Conservation (phyloP, 2,797 vertebrate species). For the Hippopotamyrus pictus region DNA sequence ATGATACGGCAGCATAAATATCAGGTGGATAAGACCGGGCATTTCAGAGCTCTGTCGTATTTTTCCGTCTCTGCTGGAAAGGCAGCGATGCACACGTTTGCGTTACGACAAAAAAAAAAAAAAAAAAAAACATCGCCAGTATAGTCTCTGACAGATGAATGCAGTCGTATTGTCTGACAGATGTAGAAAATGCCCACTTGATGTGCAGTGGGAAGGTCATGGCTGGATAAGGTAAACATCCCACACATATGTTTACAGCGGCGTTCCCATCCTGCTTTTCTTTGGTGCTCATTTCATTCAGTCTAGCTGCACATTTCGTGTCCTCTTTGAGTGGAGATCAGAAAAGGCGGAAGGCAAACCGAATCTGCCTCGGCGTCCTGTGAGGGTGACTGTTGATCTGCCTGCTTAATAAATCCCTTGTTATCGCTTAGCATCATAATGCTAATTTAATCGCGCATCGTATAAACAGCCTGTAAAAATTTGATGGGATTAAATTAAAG, state of each 20-base stretch:
- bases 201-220: neutral
- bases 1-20: neutral
- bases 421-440: constrained; percentile 47
- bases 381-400: neutral
- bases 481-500: constrained; percentile 47
- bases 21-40: constrained; percentile 30
- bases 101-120: neutral
- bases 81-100: constrained; percentile 43
- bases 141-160: constrained; percentile 55
- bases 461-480: constrained; percentile 45
- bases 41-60: constrained; percentile 36
- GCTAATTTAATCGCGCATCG: constrained; percentile 38
- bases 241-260: constrained; percentile 44
- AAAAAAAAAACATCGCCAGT: constrained; percentile 24
- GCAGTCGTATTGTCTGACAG: constrained; percentile 55
- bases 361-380: constrained; percentile 38
- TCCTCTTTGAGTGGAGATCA: constrained; percentile 31
- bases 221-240: constrained; percentile 48
- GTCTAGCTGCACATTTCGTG: constrained; percentile 57
- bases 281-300: constrained; percentile 61
- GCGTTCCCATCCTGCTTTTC: constrained; percentile 43
- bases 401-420: constrained; percentile 55
- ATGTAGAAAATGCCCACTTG: constrained; percentile 45
- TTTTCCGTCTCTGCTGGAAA: constrained; percentile 11
- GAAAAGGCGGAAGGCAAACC: constrained; percentile 19